Evolutionary conservation across 2,888 invertebrate species (phyloP), one percentile per base, ranked within the genome.

Genomic region (Cephus runcator): DNA sequence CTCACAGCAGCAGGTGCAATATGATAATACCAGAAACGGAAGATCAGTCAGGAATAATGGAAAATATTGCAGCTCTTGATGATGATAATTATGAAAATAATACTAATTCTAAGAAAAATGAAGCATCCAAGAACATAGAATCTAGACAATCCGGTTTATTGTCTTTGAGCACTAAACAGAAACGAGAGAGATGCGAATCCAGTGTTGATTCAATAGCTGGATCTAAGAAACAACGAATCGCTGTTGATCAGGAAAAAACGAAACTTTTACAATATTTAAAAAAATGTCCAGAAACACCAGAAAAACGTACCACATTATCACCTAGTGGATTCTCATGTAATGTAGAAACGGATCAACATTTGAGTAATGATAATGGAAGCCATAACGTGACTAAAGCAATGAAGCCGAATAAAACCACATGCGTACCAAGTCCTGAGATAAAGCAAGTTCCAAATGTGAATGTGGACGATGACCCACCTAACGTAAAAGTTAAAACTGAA

Each of bases 121-220:
- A 56, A 56, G 23, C 23, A 56, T 56, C 56, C 56, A 56, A 56
- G 2, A 56, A 23, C 56, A 23, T 56, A 23, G 6, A 56, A 9
- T 15, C 6, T 56, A 56, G 23, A 56, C 9, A 56, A 56, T 56
- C 56, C 56, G 56, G 23, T 23, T 56, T 23, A 56, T 9, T 56
- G 56, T 56, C 56, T 56, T 56, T 56, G 23, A 56, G 23, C 23
- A 23, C 56, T 56, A 56, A 56, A 56, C 23, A 56, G 23, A 56
- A 56, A 23, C 6, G 56, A 56, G 23, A 56, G 23, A 56, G 56
- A 56, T 9, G 23, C 56, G 56, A 56, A 23, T 77, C 40, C 34
- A 75, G 31, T 34, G 12, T 31, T 76, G 12, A 71, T 81, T 73
- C 76, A 34, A 76, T 31, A 23, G 23, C 6, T 56, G 23, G 23